Conservation (phyloP, 2,888 invertebrate species). For the Sarcophaga subvicina region DNA sequence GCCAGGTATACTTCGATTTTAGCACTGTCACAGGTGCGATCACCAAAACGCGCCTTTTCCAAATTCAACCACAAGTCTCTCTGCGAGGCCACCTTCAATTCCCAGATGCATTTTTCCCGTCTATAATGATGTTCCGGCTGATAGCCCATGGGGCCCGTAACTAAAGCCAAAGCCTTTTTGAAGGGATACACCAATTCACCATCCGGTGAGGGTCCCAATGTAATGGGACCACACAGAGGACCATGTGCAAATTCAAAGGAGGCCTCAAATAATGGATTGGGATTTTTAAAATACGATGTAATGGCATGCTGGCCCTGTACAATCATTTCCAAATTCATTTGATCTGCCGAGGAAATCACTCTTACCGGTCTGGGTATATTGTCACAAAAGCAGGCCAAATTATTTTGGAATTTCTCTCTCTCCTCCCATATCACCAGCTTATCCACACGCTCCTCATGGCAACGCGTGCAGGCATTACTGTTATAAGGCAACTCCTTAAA, state of each 20-base stretch:
- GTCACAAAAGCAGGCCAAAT: slow-evolving; percentile 89
- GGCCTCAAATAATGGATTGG: slow-evolving; percentile 92
- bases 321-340: slow-evolving; percentile 90
- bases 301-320: slow-evolving; percentile 93
- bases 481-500: slow-evolving; percentile 93
- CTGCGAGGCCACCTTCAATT: slow-evolving; percentile 90
- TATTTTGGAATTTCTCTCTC: slow-evolving; percentile 85
- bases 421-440: slow-evolving; percentile 92
- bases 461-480: slow-evolving; percentile 91
- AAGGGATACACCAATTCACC: slow-evolving; percentile 94
- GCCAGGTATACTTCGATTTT: slow-evolving; percentile 92
- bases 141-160: slow-evolving; percentile 79
- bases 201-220: slow-evolving; percentile 90
- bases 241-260: slow-evolving; percentile 95
- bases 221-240: slow-evolving; percentile 92
- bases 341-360: slow-evolving; percentile 90
- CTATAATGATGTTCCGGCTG: slow-evolving; percentile 79
- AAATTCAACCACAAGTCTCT: slow-evolving; percentile 94
- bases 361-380: slow-evolving; percentile 85
- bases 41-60: slow-evolving; percentile 92
- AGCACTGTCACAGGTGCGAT: slow-evolving; percentile 93
- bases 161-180: slow-evolving; percentile 88
- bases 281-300: slow-evolving; percentile 93
- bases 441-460: slow-evolving; percentile 93
- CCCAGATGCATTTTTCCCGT: slow-evolving; percentile 90